These are phyloP conservation scores for Dicerorhinus sumatrensis DNA, from an alignment of 2,113 vertebrate species.

Conservation along the genomic window DNA sequence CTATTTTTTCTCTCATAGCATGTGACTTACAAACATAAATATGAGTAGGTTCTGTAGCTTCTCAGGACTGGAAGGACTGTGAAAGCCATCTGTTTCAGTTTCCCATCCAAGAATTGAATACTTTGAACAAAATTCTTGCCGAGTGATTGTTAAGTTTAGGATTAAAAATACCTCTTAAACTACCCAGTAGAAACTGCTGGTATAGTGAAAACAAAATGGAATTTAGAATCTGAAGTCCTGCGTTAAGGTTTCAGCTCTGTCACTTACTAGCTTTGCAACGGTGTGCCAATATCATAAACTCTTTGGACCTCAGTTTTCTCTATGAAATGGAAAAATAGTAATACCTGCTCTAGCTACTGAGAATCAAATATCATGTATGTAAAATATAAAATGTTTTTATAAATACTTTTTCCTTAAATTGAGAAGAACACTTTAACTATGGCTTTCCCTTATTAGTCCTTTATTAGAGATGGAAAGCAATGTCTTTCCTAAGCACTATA, in stretches of 20 bases:
- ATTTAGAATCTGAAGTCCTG: background rate
- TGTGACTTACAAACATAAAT: slow-evolving; percentile 5
- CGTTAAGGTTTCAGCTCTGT: background rate
- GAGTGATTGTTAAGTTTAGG: slow-evolving; percentile 32
- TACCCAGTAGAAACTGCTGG: background rate
- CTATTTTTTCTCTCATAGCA: background rate
- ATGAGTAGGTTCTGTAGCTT: background rate
- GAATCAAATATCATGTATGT: background rate
- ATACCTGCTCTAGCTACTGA: background rate
- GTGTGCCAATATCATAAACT: background rate
- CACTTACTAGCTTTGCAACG: background rate
- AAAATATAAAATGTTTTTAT: slow-evolving; percentile 28
- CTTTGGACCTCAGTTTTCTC: background rate
- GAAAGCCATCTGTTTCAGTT: background rate
- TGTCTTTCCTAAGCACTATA: background rate
- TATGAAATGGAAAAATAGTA: slow-evolving; percentile 28
- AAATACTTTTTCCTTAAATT: slow-evolving; percentile 4
- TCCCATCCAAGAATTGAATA: background rate
- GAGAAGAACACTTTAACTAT: background rate
- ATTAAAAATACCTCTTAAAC: background rate
- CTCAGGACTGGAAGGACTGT: background rate
- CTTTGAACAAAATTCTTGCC: background rate
- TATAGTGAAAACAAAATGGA: background rate
- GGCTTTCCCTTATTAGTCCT: background rate
- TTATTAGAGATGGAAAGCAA: slow-evolving; percentile 43